Percentiles rank a stretch among this genome's conserved stretches.
Evolutionary conservation across 2,888 invertebrate species (phyloP).

Genomic region (Pristionchus japonicus): DNA sequence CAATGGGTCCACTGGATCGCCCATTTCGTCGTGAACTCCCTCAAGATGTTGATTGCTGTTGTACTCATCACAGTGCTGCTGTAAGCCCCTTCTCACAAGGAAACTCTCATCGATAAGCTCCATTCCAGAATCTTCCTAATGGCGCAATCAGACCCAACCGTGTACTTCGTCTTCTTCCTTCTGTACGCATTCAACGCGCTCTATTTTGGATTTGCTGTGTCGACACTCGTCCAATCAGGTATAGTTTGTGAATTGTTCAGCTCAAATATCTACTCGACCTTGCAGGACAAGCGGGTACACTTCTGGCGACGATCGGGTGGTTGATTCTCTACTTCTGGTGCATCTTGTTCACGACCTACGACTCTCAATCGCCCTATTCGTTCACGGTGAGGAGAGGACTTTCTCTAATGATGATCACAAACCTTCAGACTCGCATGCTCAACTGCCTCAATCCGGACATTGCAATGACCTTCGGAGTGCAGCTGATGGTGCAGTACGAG

Average conservation of each 20-base stretch:
- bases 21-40: constrained; percentile 82
- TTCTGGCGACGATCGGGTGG: constrained; percentile 67
- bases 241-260: not conserved
- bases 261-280: not conserved
- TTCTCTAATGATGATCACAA: not conserved
- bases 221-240: constrained; percentile 69
- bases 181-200: constrained; percentile 65
- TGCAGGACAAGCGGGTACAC: constrained; percentile 64
- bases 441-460: constrained; percentile 70
- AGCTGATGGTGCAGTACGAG: constrained; percentile 65
- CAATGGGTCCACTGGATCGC: constrained; percentile 89
- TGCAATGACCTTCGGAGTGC: constrained; percentile 61
- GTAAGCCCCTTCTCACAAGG: constrained; percentile 27
- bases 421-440: constrained; percentile 50
- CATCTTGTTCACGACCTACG: not conserved
- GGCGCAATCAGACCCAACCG: constrained; percentile 54
- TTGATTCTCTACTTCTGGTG: constrained; percentile 70
- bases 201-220: constrained; percentile 67
- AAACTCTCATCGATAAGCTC: not conserved
- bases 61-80: constrained; percentile 56
- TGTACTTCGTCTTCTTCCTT: constrained; percentile 67
- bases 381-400: not conserved
- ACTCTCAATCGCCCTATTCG: not conserved
- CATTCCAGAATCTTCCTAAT: constrained; percentile 50
- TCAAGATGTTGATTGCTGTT: constrained; percentile 64